Evolutionary conservation across 2,888 invertebrate species (phyloP), one percentile per base, ranked within the genome.

Genomic region (Tiliacea citrago): DNA sequence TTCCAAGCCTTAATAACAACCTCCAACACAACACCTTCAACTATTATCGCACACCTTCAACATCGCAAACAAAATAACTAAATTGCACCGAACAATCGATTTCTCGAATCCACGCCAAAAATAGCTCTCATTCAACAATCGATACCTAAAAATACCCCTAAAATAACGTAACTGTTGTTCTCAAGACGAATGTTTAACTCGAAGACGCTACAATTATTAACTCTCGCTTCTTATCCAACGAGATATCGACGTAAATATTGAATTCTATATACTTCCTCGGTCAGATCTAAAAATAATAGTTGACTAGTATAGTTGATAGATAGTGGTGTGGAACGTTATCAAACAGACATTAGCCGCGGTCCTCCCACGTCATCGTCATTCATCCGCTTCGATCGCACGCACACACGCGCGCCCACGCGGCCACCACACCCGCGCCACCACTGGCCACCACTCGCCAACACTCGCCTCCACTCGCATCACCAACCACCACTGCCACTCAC

Each of bases 321-420:
- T 88, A 89, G 89, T 89, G 88, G 89, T 89, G 88, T 86, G 68
- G 77, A 83, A 78, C 91, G 92, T 93, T 94, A 95, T 94, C 93
- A 95, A 92, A 94, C 92, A 93, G 93, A 93, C 91, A 94, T 94
- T 94, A 94, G 93, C 90, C 81, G 89, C 91, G 88, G 85, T 84
- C 87, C 87, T 85, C 92, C 92, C 93, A 95, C 96, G 96, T 96
- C 96, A 95, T 92, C 89, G 92, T 92, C 96, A 96, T 96, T 96
- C 96, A 96, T 96, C 90, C 89, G 88, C 89, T 95, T 95, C 95
- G 95, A 95, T 95, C 95, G 93, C 92, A 94, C 95, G 86, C 95
- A 94, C 93, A 94, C 95, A 91, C 82, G 73, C 82, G 90, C 88
- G 90, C 85, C 86, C 88, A 87, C 90, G 84, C 87, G 78, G 57